Conservation (phyloP, 2,797 vertebrate genomes). For the Pangasius djambal region DNA sequence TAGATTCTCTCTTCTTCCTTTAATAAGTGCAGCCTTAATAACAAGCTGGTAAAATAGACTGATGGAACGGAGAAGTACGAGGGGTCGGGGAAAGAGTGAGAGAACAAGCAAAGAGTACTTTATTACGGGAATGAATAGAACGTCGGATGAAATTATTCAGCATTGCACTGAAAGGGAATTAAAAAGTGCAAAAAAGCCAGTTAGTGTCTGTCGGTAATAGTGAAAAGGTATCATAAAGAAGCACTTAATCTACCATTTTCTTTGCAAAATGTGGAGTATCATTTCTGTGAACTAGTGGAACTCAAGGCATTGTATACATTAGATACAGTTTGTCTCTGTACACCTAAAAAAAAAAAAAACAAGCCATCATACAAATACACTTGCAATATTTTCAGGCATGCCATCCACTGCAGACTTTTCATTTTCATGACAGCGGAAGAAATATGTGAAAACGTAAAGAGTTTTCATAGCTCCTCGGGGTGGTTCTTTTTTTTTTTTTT, state of each 20-base stretch:
- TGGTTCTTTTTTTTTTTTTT: slow-evolving; percentile 35
- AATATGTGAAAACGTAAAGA: slow-evolving; percentile 50
- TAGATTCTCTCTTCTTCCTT: slow-evolving; percentile 98
- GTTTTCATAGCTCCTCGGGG: slow-evolving; percentile 51
- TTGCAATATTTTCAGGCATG: slow-evolving; percentile 41
- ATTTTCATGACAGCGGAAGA: slow-evolving; percentile 43
- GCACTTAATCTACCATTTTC: not conserved
- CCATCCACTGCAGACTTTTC: slow-evolving; percentile 27
- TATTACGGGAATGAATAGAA: slow-evolving; percentile 68
- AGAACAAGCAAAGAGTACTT: slow-evolving; percentile 56
- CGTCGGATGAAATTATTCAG: slow-evolving; percentile 60
- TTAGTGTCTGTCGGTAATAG: not conserved
- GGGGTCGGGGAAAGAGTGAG: slow-evolving; percentile 43
- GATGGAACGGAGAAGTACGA: slow-evolving; percentile 67
- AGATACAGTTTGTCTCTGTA: slow-evolving; percentile 4
- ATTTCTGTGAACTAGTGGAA: not conserved
- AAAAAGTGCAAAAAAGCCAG: slow-evolving; percentile 12
- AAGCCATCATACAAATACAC: slow-evolving; percentile 41
- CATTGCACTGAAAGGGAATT: slow-evolving; percentile 47
- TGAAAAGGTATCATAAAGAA: not conserved
- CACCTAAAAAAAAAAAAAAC: not conserved
- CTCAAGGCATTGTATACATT: not conserved
- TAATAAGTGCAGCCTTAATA: slow-evolving; percentile 99
- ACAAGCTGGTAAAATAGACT: slow-evolving; percentile 78
- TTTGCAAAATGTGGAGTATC: not conserved